These are phyloP conservation scores for Cabera pusaria DNA, from an alignment of 2,888 invertebrate genomes.

Conservation along the genomic window DNA sequence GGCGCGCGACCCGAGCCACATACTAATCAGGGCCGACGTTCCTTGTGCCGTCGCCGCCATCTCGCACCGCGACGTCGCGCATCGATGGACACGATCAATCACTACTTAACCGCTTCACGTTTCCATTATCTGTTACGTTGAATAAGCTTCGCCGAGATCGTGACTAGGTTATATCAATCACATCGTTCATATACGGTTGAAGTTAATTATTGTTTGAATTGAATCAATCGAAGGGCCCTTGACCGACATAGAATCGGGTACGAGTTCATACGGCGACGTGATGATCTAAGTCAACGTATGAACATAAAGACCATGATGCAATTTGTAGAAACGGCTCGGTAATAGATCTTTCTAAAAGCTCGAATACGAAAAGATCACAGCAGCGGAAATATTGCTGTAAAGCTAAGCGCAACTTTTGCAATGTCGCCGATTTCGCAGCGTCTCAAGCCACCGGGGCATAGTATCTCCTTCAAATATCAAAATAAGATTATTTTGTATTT, in stretches of 20 bases:
- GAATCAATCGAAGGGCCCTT: slow-evolving; percentile 23
- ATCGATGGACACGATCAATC: slow-evolving; percentile 23
- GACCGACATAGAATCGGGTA: slow-evolving; percentile 27
- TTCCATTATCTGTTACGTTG: slow-evolving; percentile 22
- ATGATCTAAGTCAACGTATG: slow-evolving; percentile 12
- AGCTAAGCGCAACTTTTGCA: slow-evolving; percentile 64
- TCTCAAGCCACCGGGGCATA: slow-evolving; percentile 47
- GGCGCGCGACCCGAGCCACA: slow-evolving; percentile 62
- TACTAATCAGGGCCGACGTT: slow-evolving; percentile 65
- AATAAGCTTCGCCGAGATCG: slow-evolving; percentile 25
- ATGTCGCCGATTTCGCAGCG: slow-evolving; percentile 58
- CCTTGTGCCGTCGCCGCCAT: slow-evolving; percentile 32
- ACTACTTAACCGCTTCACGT: slow-evolving; percentile 23
- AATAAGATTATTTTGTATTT: slow-evolving; percentile 62
- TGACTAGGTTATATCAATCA: slow-evolving; percentile 28
- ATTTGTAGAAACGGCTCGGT: slow-evolving; percentile 39
- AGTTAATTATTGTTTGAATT: slow-evolving; percentile 15
- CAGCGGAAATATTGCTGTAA: slow-evolving; percentile 56
- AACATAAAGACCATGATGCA: slow-evolving; percentile 12
- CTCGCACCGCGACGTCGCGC: slow-evolving; percentile 17
- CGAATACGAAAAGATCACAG: slow-evolving; percentile 48
- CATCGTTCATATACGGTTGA: slow-evolving; percentile 10
- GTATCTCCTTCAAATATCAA: slow-evolving; percentile 63
- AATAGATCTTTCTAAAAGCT: slow-evolving; percentile 43
- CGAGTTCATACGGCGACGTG: slow-evolving; percentile 11